Evolutionary conservation across 2,113 vertebrate genomes (phyloP), one percentile per base, ranked within the genome.

Genomic region (Microcebus tavaratra): DNA sequence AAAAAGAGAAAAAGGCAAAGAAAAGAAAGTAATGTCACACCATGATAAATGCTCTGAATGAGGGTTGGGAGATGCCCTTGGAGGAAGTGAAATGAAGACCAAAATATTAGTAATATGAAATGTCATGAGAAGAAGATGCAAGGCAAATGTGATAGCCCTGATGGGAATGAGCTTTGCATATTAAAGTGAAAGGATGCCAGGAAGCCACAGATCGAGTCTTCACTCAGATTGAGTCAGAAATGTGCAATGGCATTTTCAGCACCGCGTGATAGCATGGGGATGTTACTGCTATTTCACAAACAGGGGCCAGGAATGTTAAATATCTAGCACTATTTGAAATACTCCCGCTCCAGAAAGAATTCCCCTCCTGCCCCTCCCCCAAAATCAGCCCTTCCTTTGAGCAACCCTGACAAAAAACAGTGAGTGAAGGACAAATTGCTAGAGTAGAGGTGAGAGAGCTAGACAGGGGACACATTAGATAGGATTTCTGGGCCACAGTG

Each of bases 281-380:
- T 72, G n/a, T 61, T 76, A 50, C 36, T 90, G 76, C 20, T 53
- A 67, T 81, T 92, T 65, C 57, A 8, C 76, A 59, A 92, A 55
- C 50, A 83, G 29, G 39, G 23, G 42, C 73, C 68, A 91, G 57
- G 61, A 21, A 50, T 80, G 31, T n/a, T 76, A 67, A 89, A 76
- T 72, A 45, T 15, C 67, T 82, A 21, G 20, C 17, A 59, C 5
- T 90, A 90, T 34, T 83, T 0, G 17, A 83, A 95, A 72, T 21
- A 95, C 68, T 89, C 31, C 55, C 85, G 29, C 39, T 75, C 57
- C 42, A 78, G 88, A 61, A 96, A 78, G 68, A 80, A 94, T 59
- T 72, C 76, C 17, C 17, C 53, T 55, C 53, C 17, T 18, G 17
- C 53, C 5, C 53, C n/a, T 57, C 70, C 3, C 10, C 67, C 39